These are phyloP conservation scores for Meloe dianella DNA, from an alignment of 2,888 invertebrate species.

Conservation along the genomic window DNA sequence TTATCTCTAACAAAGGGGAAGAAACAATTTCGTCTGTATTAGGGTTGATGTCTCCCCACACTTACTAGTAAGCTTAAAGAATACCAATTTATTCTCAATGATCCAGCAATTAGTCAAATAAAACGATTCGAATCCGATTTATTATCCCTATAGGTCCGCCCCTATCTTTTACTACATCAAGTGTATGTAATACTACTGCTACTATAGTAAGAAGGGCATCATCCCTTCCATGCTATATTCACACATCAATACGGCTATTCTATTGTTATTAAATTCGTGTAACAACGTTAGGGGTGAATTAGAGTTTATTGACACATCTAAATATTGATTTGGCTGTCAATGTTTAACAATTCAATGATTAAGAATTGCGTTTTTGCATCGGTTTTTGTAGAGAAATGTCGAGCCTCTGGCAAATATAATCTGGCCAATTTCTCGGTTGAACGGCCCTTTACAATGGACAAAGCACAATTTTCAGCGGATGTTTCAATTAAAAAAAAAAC, in stretches of 20 bases:
- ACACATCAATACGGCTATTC: not conserved
- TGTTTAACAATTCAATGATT: not conserved
- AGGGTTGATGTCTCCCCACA: not conserved
- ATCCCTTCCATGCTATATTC: not conserved
- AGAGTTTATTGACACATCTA: not conserved
- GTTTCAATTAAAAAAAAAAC: not conserved
- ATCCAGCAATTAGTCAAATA: conserved; percentile 8
- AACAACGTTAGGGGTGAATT: not conserved
- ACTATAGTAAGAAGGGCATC: not conserved
- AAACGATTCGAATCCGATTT: not conserved
- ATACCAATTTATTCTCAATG: conserved; percentile 10
- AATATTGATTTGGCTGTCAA: not conserved
- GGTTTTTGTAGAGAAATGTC: not conserved
- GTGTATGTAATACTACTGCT: not conserved
- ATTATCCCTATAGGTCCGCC: conserved; percentile 1
- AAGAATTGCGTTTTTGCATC: not conserved
- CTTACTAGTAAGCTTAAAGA: not conserved
- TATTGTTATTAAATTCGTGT: conserved; percentile 1
- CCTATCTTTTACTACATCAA: not conserved
- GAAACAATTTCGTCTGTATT: conserved; percentile 1
- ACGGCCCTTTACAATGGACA: conserved; percentile 30
- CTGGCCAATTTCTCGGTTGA: conserved; percentile 30
- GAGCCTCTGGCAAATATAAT: conserved; percentile 23
- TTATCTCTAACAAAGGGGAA: not conserved
- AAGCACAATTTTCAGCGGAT: conserved; percentile 28